Evolutionary conservation across 2,888 invertebrate genomes (phyloP).

Genomic region (Hesperia comma): DNA sequence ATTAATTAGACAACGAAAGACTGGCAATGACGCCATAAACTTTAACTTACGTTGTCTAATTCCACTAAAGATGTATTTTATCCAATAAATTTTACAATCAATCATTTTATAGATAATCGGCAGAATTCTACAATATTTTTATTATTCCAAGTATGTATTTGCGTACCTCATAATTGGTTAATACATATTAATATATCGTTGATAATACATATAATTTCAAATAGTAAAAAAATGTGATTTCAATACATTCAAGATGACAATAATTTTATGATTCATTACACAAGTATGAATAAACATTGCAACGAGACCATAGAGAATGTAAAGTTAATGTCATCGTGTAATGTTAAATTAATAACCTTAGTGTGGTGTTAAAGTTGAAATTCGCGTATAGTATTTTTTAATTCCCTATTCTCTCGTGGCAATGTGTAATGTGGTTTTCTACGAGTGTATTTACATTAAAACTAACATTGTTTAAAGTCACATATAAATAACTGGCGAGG

Average conservation of each 20-base stretch:
- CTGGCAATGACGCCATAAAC: too few relatives aligned
- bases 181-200: background rate
- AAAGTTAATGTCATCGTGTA: background rate
- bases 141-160: background rate
- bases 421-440: background rate
- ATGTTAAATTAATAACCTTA: background rate
- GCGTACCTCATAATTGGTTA: background rate
- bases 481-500: background rate
- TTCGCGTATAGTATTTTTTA: background rate
- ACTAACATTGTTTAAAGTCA: constrained; percentile 7
- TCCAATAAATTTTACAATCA: background rate
- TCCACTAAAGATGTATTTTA: background rate
- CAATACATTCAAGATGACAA: constrained; percentile 10
- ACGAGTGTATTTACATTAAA: constrained; percentile 22
- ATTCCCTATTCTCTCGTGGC: background rate
- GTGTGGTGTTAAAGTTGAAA: background rate
- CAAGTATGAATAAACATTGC: constrained; percentile 1
- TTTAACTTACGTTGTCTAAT: background rate
- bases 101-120: background rate
- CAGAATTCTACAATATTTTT: background rate
- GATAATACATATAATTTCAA: constrained; percentile 1
- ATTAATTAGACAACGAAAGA: too few relatives aligned
- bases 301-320: background rate
- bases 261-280: background rate
- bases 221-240: constrained; percentile 16